Conservation (phyloP, 2,888 invertebrate species). For the Mechanitis messenoides region DNA sequence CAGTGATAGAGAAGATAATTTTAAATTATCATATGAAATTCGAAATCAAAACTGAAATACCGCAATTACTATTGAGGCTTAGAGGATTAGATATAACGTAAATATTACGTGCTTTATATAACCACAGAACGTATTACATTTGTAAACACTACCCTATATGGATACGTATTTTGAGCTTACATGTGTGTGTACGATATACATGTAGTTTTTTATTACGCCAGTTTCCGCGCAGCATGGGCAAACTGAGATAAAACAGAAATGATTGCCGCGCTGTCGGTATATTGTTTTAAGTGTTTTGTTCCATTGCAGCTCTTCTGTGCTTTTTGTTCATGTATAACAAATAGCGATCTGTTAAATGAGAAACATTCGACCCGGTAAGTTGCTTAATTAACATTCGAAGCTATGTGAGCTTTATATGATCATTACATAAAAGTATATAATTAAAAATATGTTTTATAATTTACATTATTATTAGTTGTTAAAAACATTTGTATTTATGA, state of each 20-base stretch:
- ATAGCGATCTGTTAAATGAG: constrained; percentile 47
- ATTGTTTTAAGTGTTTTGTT: constrained; percentile 72
- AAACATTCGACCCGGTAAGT: constrained; percentile 29
- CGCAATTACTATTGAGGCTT: not conserved
- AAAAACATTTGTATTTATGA: too few species aligned
- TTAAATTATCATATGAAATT: too few species aligned
- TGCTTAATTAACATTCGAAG: constrained; percentile 21
- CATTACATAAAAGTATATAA: not conserved
- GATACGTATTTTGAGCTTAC: constrained; percentile 1
- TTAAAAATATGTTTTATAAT: not conserved
- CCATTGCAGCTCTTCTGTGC: constrained; percentile 54
- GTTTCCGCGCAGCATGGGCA: constrained; percentile 69
- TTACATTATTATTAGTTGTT: not conserved
- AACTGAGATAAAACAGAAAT: constrained; percentile 74
- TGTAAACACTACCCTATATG: not conserved
- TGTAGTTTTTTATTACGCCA: constrained; percentile 70
- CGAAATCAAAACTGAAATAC: constrained; percentile 5
- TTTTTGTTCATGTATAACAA: constrained; percentile 59
- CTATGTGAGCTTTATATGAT: not conserved
- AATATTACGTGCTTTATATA: constrained; percentile 3
- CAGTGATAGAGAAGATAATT: too few species aligned
- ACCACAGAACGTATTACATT: not conserved
- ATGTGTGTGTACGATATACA: constrained; percentile 31
- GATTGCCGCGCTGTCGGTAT: constrained; percentile 72
- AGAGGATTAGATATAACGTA: not conserved